Evolutionary conservation across 1,140 invertebrate genomes (phyloP).

Genomic region (Neelides sp.): DNA sequence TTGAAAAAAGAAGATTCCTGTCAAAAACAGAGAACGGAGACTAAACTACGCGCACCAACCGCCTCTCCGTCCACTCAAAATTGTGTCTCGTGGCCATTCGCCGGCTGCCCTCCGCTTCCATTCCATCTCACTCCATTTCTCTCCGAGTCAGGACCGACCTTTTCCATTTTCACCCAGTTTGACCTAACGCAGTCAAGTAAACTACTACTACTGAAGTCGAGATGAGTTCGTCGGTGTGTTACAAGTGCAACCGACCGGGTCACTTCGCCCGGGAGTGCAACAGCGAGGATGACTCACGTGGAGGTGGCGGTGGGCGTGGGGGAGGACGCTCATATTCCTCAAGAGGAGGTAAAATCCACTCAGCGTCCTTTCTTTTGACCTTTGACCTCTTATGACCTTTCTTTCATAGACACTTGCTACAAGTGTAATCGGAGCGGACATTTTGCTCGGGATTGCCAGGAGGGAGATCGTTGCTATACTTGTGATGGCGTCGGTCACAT

Average conservation of each 20-base stretch:
- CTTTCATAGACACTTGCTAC: constrained; percentile 36
- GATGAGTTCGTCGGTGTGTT: too few relatives aligned
- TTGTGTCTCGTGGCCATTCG: too few relatives aligned
- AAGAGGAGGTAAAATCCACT: constrained; percentile 7
- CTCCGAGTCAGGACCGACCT: too few relatives aligned
- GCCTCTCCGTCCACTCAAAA: too few relatives aligned
- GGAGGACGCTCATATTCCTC: constrained; percentile 3
- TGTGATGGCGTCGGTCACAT: constrained; percentile 86
- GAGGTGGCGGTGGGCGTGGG: constrained; percentile 22
- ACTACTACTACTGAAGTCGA: too few relatives aligned
- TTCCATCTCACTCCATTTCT: too few relatives aligned
- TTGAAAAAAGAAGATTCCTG: too few relatives aligned
- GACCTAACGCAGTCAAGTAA: too few relatives aligned
- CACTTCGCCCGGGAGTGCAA: constrained; percentile 33
- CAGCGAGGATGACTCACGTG: constrained; percentile 14
- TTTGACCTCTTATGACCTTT: neutral
- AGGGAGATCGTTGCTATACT: constrained; percentile 60
- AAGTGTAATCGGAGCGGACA: constrained; percentile 42
- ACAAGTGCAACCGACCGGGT: constrained; percentile 74
- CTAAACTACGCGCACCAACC: too few relatives aligned
- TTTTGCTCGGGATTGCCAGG: constrained; percentile 41
- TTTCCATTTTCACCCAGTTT: too few relatives aligned
- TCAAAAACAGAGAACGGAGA: too few relatives aligned
- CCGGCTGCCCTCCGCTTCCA: too few relatives aligned
- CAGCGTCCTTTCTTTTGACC: neutral